These are phyloP conservation scores for Poecilia picta DNA, from an alignment of 2,797 vertebrate species.

Conservation along the genomic window DNA sequence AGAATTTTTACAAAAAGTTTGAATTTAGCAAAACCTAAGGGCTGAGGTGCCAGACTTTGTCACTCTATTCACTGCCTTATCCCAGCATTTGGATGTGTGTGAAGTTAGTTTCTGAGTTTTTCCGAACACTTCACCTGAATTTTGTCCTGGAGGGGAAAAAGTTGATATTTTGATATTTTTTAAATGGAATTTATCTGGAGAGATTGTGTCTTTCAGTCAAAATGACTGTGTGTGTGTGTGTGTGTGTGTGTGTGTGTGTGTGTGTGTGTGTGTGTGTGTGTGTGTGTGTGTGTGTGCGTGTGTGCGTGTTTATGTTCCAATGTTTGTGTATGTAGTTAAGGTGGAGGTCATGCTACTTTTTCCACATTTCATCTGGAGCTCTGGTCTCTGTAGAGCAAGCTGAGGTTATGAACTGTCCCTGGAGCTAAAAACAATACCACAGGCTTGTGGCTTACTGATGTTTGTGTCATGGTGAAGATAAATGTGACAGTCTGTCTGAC, in stretches of 20 bases:
- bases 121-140: background rate
- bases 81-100: background rate
- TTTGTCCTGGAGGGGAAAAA: background rate
- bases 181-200: background rate
- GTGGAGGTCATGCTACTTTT: too few species aligned
- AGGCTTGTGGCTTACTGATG: constrained; percentile 10
- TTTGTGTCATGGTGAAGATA: constrained; percentile 50
- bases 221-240: background rate
- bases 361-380: background rate
- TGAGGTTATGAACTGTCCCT: constrained; percentile 22
- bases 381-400: constrained; percentile 15
- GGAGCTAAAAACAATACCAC: constrained; percentile 33
- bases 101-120: background rate
- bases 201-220: background rate
- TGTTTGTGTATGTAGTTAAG: background rate
- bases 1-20: background rate
- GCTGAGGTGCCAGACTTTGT: background rate
- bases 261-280: background rate
- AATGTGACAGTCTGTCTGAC: constrained; percentile 60
- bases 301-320: background rate
- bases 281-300: background rate
- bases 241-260: background rate
- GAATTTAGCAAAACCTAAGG: background rate
- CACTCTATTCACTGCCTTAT: background rate
- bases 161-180: background rate